Evolutionary conservation across 1,140 invertebrate species (phyloP).

Genomic region (Pseudoatta argentina): DNA sequence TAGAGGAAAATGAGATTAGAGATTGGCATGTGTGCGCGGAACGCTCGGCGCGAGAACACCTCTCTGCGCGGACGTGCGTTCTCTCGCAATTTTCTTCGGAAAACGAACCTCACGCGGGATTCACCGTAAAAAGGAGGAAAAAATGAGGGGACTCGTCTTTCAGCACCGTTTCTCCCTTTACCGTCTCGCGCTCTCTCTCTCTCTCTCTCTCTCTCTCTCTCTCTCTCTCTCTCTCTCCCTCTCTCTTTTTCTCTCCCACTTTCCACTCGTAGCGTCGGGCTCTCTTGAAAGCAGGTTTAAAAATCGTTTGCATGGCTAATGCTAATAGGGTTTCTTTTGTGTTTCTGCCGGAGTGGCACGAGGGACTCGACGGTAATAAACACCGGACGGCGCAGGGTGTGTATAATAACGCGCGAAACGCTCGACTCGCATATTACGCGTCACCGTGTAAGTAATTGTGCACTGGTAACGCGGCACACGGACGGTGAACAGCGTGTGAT

Average conservation of each 20-base stretch:
- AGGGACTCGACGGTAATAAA: constrained; percentile 57
- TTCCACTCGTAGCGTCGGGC: not conserved
- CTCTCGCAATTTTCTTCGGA: constrained; percentile 49
- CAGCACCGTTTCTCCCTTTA: not conserved
- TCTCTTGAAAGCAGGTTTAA: constrained; percentile 56
- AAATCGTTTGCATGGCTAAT: constrained; percentile 64
- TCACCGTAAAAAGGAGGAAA: constrained; percentile 12
- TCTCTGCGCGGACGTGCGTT: constrained; percentile 9
- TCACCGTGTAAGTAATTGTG: constrained; percentile 62
- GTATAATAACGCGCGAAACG: constrained; percentile 59
- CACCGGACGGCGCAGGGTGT: constrained; percentile 36
- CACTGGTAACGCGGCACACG: constrained; percentile 39
- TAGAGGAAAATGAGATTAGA: constrained; percentile 75
- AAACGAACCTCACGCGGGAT: constrained; percentile 24
- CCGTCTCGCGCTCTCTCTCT: too few species aligned
- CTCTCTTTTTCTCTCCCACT: not conserved
- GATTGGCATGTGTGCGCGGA: constrained; percentile 64
- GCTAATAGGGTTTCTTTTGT: constrained; percentile 61
- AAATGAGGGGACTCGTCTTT: constrained; percentile 7
- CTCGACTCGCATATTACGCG: constrained; percentile 63
- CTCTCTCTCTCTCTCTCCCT: not conserved
- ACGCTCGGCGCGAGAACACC: constrained; percentile 26
- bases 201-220: not conserved
- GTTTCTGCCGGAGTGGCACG: constrained; percentile 60
- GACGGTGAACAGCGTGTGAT: constrained; percentile 48